phyloP scores from a whole-genome alignment of 2,888 invertebrate genomes.

The Pachydiplax longipennis region DNA sequence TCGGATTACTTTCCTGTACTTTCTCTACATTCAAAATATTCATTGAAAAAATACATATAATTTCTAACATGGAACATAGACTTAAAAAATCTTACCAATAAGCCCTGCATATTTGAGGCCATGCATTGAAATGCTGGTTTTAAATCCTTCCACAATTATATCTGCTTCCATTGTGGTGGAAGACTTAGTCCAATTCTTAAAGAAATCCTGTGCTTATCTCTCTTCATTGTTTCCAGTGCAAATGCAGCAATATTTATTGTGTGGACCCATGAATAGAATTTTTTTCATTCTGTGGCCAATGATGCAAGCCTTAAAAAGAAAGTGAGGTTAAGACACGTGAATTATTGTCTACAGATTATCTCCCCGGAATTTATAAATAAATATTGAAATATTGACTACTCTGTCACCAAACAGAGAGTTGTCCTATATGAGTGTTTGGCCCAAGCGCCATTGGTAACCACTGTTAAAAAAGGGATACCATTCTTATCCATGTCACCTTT shows the following conservation, averaged over 20 bases:
- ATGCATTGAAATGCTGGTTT: slow-evolving; percentile 47
- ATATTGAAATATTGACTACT: slow-evolving; percentile 27
- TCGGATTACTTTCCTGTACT: too few relatives aligned
- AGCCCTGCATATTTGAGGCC: slow-evolving; percentile 45
- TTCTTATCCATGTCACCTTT: slow-evolving; percentile 10
- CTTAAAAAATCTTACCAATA: background rate
- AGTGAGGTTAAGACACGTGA: background rate
- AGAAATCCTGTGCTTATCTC: background rate
- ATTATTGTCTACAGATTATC: too few relatives aligned
- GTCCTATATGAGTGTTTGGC: slow-evolving; percentile 44
- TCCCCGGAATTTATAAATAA: background rate
- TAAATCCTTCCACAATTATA: slow-evolving; percentile 48
- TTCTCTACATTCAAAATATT: too few relatives aligned
- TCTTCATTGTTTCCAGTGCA: background rate
- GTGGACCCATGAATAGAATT: background rate
- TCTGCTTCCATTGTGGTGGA: background rate
- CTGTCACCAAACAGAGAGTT: slow-evolving; percentile 44
- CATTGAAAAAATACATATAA: too few relatives aligned
- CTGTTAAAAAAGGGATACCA: slow-evolving; percentile 44
- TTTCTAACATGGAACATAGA: too few relatives aligned
- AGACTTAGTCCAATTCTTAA: background rate
- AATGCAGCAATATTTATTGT: background rate
- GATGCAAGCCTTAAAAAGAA: background rate
- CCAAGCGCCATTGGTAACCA: slow-evolving; percentile 45
- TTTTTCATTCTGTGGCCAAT: background rate